Base-by-base conservation (phyloP, 2,113 vertebrate genomes). In the Leptosomus discolor region DNA sequence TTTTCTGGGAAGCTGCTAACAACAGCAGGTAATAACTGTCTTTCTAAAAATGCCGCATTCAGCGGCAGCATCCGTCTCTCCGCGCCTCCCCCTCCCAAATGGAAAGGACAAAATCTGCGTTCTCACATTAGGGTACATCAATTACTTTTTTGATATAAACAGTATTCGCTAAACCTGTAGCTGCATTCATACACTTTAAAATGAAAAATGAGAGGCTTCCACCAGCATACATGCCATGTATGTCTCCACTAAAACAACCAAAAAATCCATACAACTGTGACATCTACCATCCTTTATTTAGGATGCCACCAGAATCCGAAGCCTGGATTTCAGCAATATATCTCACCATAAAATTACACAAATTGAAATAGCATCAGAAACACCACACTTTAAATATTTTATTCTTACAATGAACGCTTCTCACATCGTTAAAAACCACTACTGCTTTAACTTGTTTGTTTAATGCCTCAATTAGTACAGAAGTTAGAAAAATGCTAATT, bases 401-500 rank as follows among this genome's bases (percentile, higher is more conserved):
- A 84, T 83, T 41, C 86, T 95, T 89, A 58, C 77, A 68, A 77
- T 12, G 80, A 94, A 60, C 5, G 58, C 57, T 84, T 94, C 69
- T 94, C 92, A 94, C 74, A 22, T 78, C 41, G 24, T 83, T 91
- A 88, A 92, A 94, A 97, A 61, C 90, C 69, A 87, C 69, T 89
- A 85, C 76, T 85, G 96, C 93, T 94, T 91, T 90, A 92, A 94
- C 84, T 93, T 92, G 88, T 93, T 97, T 97, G 95, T 93, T 97
- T 96, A 97, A 97, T 97, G 88, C 84, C 97, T 97, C 94, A 96
- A 95, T 92, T 97, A 96, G 91, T 94, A 95, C 1, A 97, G 78
- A 95, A 98, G 96, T 89, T 97, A 69, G 77, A 97, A 88, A 97
- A 97, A 96, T 90, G 73, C 92, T 97, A 98, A 98, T 97, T 97